Conservation (phyloP, 2,113 vertebrate species). For the Blennius ocellaris region DNA sequence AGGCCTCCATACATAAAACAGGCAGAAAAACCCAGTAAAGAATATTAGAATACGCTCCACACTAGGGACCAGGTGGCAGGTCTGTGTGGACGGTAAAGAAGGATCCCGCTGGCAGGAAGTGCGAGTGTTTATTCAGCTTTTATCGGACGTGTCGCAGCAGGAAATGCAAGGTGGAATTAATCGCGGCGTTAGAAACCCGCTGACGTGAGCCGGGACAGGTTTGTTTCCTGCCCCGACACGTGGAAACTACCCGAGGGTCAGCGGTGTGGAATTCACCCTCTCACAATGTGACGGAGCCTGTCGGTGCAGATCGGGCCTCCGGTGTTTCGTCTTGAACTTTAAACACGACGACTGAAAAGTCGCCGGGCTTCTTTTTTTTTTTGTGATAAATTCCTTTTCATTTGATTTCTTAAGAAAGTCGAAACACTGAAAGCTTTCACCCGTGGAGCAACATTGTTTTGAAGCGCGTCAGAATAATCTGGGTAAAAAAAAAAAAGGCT, state of each 20-base stretch:
- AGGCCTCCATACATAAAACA: conserved; percentile 5
- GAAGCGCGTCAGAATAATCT: too few relatives aligned
- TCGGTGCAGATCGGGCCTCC: too few relatives aligned
- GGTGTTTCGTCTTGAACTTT: too few relatives aligned
- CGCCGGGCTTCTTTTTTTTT: too few relatives aligned
- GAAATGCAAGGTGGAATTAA: conserved; percentile 4
- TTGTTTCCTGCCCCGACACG: not conserved
- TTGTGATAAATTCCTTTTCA: too few relatives aligned
- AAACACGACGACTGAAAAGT: too few relatives aligned
- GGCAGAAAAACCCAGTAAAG: not conserved
- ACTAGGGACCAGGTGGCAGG: not conserved
- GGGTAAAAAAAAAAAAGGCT: too few relatives aligned
- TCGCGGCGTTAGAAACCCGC: not conserved
- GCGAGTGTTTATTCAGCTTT: not conserved
- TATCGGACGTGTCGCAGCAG: not conserved
- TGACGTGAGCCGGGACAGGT: not conserved
- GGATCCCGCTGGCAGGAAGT: not conserved
- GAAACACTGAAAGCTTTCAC: too few relatives aligned
- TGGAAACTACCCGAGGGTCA: not conserved
- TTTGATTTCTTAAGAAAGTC: too few relatives aligned
- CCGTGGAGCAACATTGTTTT: too few relatives aligned
- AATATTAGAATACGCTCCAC: not conserved
- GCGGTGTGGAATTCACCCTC: too few relatives aligned
- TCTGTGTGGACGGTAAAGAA: not conserved
- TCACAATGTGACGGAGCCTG: too few relatives aligned